Evolutionary conservation across 1,140 invertebrate genomes (phyloP), one percentile per base, ranked within the genome.

Genomic region (Batillaria attramentaria): DNA sequence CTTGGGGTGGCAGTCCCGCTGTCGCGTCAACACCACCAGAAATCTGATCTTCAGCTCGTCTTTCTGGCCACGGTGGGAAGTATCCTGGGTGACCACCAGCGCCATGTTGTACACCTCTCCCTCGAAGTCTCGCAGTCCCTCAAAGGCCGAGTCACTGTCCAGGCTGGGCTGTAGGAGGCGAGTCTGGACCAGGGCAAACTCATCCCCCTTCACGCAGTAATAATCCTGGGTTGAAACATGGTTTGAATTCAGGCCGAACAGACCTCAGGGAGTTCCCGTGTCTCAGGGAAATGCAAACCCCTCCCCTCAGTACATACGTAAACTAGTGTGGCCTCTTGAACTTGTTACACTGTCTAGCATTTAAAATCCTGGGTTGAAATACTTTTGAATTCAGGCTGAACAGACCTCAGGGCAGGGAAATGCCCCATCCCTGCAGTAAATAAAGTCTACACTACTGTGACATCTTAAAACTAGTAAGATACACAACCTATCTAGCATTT

Each of bases 21-120:
- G 90, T 80, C 94, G 94, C 0, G 94, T 95, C 6, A 96, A 89
- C 76, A 96, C 93, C 3, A 96, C 91, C 87, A 95, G 96, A 87
- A 94, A 96, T 84, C 95, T 94, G 0, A 96, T 91, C 70, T 92
- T 92, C 4, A 96, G 92, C 16, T 79, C 85, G 50, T 85, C 79
- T 24, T 79, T 74, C 54, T 92, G 90, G 66, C 54, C 57, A 42
- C 43, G 33, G 42, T 73, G 72, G n/a, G 69, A 72, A 0, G 81
- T 72, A 72, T 87, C 83, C 35, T 94, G 93, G 16, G 93, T 92
- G 50, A 95, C 93, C 4, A 95, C 92, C 0, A 95, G 85, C 0
- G 94, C 94, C 5, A 95, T 92, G 80, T 95, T 94, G 87, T 95
- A 95, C 80, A 94, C 94, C 37, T 88, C 87, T 10, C 68, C 16